Evolutionary conservation across 1,140 invertebrate genomes (phyloP).

Genomic region (Hirudo medicinalis): DNA sequence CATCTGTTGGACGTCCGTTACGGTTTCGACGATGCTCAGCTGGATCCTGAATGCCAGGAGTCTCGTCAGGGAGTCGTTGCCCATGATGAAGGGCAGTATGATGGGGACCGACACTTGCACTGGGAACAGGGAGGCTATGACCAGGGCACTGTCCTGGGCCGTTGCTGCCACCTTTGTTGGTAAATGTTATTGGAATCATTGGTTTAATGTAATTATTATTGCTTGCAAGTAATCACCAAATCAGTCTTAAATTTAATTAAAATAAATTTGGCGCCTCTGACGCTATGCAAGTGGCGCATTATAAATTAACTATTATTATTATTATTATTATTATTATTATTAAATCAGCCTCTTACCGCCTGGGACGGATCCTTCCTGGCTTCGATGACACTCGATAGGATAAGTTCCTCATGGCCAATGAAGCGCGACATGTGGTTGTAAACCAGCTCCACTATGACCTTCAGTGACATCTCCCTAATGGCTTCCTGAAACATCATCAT

Average conservation of each 20-base stretch:
- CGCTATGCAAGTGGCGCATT: too few relatives aligned
- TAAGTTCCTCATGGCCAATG: slow-evolving; percentile 69
- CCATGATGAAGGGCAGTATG: slow-evolving; percentile 66
- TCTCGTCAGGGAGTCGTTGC: slow-evolving; percentile 67
- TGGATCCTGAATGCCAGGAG: slow-evolving; percentile 83
- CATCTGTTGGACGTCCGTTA: slow-evolving; percentile 47
- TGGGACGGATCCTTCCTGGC: slow-evolving; percentile 62
- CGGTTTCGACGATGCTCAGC: slow-evolving; percentile 51
- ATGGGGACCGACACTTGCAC: slow-evolving; percentile 55
- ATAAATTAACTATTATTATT: too few relatives aligned
- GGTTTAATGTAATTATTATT: too few relatives aligned
- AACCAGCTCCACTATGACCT: slow-evolving; percentile 65
- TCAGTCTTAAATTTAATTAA: too few relatives aligned
- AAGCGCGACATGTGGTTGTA: slow-evolving; percentile 61
- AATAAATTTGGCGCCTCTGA: too few relatives aligned
- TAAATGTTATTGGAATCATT: background rate
- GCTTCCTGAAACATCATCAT: slow-evolving; percentile 31
- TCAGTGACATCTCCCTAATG: slow-evolving; percentile 53
- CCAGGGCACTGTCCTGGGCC: slow-evolving; percentile 53
- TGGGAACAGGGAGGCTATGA: slow-evolving; percentile 59
- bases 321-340: too few relatives aligned
- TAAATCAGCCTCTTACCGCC: slow-evolving; percentile 47
- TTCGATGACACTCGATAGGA: slow-evolving; percentile 70
- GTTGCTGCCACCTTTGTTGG: slow-evolving; percentile 43
- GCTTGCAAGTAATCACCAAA: too few relatives aligned